phyloP scores from a whole-genome alignment of 2,888 invertebrate species.

The Rhagium mordax region DNA sequence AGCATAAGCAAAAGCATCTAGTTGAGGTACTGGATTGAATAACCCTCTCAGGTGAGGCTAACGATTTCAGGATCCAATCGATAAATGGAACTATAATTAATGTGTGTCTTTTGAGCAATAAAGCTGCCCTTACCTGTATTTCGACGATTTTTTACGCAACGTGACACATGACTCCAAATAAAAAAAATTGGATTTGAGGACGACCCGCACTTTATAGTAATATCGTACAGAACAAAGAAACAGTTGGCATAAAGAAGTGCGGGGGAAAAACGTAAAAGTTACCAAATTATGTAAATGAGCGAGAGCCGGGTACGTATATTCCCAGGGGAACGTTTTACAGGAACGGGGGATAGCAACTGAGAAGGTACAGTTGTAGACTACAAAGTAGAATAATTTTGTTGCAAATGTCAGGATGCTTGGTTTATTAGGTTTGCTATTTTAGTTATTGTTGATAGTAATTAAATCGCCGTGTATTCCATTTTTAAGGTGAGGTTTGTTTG shows the following conservation, averaged over 20 bases:
- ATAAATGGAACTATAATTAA: no score
- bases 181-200: background rate
- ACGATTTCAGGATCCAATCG: no score
- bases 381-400: conserved; percentile 5
- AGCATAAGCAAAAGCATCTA: no score
- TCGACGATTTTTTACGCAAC: no score
- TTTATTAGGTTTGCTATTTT: background rate
- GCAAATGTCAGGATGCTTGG: background rate
- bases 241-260: background rate
- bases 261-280: background rate
- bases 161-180: no score
- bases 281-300: conserved; percentile 6
- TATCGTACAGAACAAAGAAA: background rate
- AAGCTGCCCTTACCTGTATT: no score
- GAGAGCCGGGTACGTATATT: background rate
- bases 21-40: no score
- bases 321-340: background rate
- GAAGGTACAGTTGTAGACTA: background rate
- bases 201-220: background rate
- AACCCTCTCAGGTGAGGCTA: no score
- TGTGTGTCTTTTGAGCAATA: no score
- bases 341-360: background rate
- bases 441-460: no score
- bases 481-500: no score
- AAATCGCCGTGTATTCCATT: no score